Base-by-base conservation (phyloP, 2,888 invertebrate genomes). In the Chydorus sphaericus region DNA sequence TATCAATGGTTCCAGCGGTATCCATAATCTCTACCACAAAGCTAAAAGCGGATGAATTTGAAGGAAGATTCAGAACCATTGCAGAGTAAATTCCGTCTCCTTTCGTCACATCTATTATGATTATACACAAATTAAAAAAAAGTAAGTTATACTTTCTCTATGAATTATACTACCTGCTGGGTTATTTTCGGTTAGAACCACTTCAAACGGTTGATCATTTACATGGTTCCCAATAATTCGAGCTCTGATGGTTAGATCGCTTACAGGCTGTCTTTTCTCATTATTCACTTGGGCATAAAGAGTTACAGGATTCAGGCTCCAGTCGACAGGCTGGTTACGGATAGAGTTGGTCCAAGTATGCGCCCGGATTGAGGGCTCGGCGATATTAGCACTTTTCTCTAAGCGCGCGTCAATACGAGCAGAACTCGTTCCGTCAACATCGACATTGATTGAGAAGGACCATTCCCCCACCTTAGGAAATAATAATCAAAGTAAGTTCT, bases 41-140 rank as follows among this genome's bases (percentile, higher is more conserved):
- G 28, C 26, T 26, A n/a, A 44, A 44, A 28, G 14, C 11, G 26
- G 20, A 14, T 8, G 44, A 44, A 44, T 23, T 8, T 4, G 26
- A 28, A n/a, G 44, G 44, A 23, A 44, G n/a, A 23, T 44, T 26
- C 11, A n/a, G 23, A 11, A 44, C 4, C 7, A 8, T 14, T 14
- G 26, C 44, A 4, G 44, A 44, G 26, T 44, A 44, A 10, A 44
- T 26, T 20, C 44, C 44, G n/a, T 44, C 44, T 14, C 44, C 44
- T 23, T 44, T 44, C 23, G 44, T 44, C 26, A 44, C 44, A 26
- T 44, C 44, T n/a, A n/a, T n/a, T n/a, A n/a, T n/a, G n/a, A n/a
- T n/a, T n/a, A n/a, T n/a, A n/a, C n/a, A n/a, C n/a, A n/a, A n/a
- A n/a, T n/a, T n/a, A n/a, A n/a, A n/a, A n/a, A n/a, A n/a, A n/a